Evolutionary conservation across 1,140 invertebrate species (phyloP), one percentile per base, ranked within the genome.

Genomic region (Lordiphosa collinella): DNA sequence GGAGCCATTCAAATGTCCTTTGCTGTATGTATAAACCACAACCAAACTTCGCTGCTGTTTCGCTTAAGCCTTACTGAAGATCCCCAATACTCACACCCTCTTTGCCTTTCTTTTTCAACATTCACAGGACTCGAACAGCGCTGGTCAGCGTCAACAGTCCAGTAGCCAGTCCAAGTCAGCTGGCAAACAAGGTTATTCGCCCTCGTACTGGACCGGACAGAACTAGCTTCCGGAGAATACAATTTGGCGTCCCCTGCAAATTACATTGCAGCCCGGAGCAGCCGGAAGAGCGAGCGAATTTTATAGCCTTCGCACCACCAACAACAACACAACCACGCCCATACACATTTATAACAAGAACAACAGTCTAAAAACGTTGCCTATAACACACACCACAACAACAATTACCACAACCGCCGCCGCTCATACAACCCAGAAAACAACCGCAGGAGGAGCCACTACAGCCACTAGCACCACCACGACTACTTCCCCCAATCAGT

Each of bases 121-220:
- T 40, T 87, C 76, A 4, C 91, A 94, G 91, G 93, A 94, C 74
- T 92, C 93, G 36, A 93, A 91, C 74, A 93, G 91, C 79, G 91
- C 91, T 52, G 93, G 92, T 16, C 93, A 93, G 73, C 91, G 93
- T 70, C 91, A 93, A 48, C 93, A 93, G 65, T 90, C 92, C 44
- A 92, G 91, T 71, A 92, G 92, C 72, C 93, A 93, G 84, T 92
- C 93, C 41, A 94, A 94, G 87, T 90, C 92, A 57, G 92, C 92
- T 62, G 90, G 92, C 14, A 94, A 94, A 79, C 92, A 92, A 70
- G 88, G 88, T 32, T 93, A 93, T 67, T 91, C 91, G 41, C 91
- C 90, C 82, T 90, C 91, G 51, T 93, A 93, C 69, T 93, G 92
- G 92, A 90, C 90, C 59, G 90, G 90, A 70, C 90, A 91, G 74